Evolutionary conservation across 2,797 vertebrate species (phyloP).

Genomic region (Cyclopterus lumpus): DNA sequence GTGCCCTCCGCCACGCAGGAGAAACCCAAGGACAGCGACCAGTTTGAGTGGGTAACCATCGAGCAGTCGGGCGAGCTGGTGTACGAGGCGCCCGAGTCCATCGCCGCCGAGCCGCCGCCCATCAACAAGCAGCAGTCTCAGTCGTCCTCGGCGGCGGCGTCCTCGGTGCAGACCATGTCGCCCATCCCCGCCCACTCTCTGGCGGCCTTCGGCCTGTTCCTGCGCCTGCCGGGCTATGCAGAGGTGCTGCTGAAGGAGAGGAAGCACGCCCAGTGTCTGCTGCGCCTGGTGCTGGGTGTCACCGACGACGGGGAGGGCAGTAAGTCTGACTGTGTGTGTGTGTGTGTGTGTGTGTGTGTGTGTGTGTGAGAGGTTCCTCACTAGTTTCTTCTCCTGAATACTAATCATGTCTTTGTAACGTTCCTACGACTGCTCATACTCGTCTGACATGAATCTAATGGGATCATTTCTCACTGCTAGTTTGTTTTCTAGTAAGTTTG

Average conservation of each 20-base stretch:
- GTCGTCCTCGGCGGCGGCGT: slow-evolving; percentile 71
- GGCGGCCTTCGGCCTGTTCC: slow-evolving; percentile 97
- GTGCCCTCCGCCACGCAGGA: slow-evolving; percentile 93
- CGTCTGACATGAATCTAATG: not conserved
- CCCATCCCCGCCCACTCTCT: slow-evolving; percentile 98
- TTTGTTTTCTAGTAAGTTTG: not conserved
- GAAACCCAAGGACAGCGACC: slow-evolving; percentile 97
- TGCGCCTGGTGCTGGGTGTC: slow-evolving; percentile 96
- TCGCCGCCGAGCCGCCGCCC: slow-evolving; percentile 93
- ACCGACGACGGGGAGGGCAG: slow-evolving; percentile 99
- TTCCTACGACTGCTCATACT: not conserved
- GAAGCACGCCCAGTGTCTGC: slow-evolving; percentile 98
- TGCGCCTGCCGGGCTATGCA: slow-evolving; percentile 96
- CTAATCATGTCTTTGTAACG: not conserved
- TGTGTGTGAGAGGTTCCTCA: not conserved
- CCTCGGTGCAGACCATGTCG: slow-evolving; percentile 96
- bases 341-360: too few species aligned
- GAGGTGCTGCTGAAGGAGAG: slow-evolving; percentile 98
- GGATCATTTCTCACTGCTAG: not conserved
- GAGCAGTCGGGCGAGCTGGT: slow-evolving; percentile 97
- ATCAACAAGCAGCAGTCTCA: slow-evolving; percentile 87
- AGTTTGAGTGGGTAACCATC: slow-evolving; percentile 99
- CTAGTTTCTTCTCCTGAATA: not conserved
- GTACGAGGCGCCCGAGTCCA: slow-evolving; percentile 96
- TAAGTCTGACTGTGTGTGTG: slow-evolving; percentile 81